Evolutionary conservation across 2,797 vertebrate genomes (phyloP).

Genomic region (Huso huso): DNA sequence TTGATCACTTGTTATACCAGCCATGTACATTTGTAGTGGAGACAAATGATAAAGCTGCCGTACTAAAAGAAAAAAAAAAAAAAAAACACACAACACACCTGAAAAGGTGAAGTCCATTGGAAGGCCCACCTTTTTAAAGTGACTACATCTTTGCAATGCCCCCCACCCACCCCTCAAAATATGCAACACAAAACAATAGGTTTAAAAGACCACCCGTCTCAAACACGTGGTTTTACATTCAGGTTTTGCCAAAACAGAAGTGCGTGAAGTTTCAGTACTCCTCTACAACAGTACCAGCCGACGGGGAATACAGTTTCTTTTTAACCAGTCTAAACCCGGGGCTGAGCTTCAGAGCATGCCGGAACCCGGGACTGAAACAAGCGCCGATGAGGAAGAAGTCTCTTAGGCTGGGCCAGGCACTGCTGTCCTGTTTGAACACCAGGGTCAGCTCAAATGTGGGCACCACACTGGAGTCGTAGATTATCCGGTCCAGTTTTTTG

Average conservation of each 20-base stretch:
- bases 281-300: constrained; percentile 69
- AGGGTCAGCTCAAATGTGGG: constrained; percentile 81
- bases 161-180: neutral
- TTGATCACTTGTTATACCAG: no score
- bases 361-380: constrained; percentile 64
- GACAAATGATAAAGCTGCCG: no score
- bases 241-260: neutral
- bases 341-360: constrained; percentile 67
- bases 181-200: constrained; percentile 24
- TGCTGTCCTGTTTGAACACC: constrained; percentile 77
- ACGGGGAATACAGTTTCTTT: constrained; percentile 76
- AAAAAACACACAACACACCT: constrained; percentile 30
- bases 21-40: no score
- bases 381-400: constrained; percentile 69
- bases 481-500: constrained; percentile 68
- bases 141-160: neutral
- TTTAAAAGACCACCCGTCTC: neutral
- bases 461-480: constrained; percentile 66
- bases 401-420: constrained; percentile 68
- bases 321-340: constrained; percentile 77
- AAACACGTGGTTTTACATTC: neutral
- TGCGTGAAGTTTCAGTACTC: constrained; percentile 54
- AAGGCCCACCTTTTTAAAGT: neutral
- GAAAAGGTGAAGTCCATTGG: neutral
- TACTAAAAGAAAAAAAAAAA: constrained; percentile 26